phyloP scores from a whole-genome alignment of 1,140 invertebrate genomes.

The Diorhabda elongata region DNA sequence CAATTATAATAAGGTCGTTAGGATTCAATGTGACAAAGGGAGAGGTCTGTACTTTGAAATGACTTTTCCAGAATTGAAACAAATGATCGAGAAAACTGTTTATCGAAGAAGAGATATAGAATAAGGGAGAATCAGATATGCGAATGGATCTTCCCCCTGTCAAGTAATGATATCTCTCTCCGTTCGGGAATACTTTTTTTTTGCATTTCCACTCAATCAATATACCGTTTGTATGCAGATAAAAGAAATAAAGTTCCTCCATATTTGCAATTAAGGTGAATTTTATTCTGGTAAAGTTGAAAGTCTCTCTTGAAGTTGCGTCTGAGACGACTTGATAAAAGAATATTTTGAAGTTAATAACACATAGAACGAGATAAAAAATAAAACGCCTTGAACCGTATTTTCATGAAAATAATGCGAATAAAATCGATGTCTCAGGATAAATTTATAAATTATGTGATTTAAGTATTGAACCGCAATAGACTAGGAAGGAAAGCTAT shows the following conservation, averaged over 20 bases:
- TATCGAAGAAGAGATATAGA: slow-evolving; percentile 25
- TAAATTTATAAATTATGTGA: too few relatives aligned
- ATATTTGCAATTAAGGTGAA: slow-evolving; percentile 16
- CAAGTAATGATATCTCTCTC: slow-evolving; percentile 24
- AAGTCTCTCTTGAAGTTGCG: not conserved
- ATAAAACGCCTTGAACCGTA: too few relatives aligned
- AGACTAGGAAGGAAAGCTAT: too few relatives aligned
- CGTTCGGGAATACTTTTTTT: slow-evolving; percentile 24
- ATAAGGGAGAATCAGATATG: slow-evolving; percentile 28
- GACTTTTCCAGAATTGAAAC: slow-evolving; percentile 19
- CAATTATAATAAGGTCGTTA: not conserved
- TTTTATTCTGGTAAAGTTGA: slow-evolving; percentile 5
- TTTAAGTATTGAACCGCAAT: too few relatives aligned
- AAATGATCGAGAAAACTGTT: slow-evolving; percentile 24
- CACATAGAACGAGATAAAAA: too few relatives aligned
- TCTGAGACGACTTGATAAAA: not conserved
- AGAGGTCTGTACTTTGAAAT: not conserved
- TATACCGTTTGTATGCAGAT: slow-evolving; percentile 17
- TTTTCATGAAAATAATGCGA: too few relatives aligned
- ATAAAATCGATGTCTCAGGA: too few relatives aligned
- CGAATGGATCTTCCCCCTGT: slow-evolving; percentile 17
- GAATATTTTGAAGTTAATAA: not conserved
- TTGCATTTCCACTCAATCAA: slow-evolving; percentile 26
- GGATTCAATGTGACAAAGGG: not conserved
- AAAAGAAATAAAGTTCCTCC: slow-evolving; percentile 1